Conservation (phyloP, 1,140 invertebrate species). For the Tigriopus japonicus region DNA sequence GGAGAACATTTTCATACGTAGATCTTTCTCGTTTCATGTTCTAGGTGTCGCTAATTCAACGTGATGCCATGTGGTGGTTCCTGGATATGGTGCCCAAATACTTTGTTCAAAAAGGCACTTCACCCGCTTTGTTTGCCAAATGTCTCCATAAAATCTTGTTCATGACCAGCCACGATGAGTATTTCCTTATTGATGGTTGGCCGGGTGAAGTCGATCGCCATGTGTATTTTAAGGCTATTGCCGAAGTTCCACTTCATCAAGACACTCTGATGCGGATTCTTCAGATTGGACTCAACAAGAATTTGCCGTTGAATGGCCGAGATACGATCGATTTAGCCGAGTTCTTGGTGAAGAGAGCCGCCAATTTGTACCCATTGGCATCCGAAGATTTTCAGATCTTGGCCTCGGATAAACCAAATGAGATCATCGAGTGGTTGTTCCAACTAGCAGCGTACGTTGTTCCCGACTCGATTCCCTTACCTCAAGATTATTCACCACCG, state of each 20-base stretch:
- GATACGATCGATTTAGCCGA: conserved; percentile 71
- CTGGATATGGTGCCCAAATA: conserved; percentile 52
- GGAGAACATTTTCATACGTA: conserved; percentile 24
- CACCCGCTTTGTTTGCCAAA: conserved; percentile 48
- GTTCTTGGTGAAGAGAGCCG: conserved; percentile 60
- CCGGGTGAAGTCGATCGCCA: conserved; percentile 65
- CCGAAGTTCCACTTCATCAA: conserved; percentile 66
- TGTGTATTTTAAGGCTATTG: conserved; percentile 54
- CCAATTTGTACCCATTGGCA: conserved; percentile 41
- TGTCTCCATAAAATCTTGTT: conserved; percentile 53
- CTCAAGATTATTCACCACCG: conserved; percentile 61
- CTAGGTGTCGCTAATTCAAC: conserved; percentile 52
- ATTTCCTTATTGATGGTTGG: conserved; percentile 62
- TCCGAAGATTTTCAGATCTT: conserved; percentile 28
- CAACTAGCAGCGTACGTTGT: conserved; percentile 62
- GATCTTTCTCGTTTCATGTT: conserved; percentile 35
- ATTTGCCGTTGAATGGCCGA: conserved; percentile 43
- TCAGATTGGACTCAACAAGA: conserved; percentile 59
- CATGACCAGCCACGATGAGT: conserved; percentile 1
- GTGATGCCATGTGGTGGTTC: conserved; percentile 64
- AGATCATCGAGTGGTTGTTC: conserved; percentile 73
- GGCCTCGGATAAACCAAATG: conserved; percentile 48
- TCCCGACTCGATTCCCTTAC: conserved; percentile 75
- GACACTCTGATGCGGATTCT: conserved; percentile 59
- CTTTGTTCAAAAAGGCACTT: conserved; percentile 38